Evolutionary conservation across 2,113 vertebrate genomes (phyloP).

Genomic region (Vidua macroura): DNA sequence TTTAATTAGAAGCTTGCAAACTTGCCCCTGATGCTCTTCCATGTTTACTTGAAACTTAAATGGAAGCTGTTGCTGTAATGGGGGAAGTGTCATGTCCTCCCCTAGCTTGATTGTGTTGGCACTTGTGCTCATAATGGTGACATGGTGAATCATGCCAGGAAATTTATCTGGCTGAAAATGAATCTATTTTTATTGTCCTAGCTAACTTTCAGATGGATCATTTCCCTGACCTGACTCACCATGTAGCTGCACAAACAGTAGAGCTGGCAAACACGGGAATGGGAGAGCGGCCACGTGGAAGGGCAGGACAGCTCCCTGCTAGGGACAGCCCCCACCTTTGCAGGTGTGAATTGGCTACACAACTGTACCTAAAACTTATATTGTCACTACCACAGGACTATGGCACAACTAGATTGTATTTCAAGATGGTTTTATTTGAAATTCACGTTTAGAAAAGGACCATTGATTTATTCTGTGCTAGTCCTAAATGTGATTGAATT

Average conservation of each 20-base stretch:
- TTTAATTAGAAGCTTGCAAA: slow-evolving; percentile 27
- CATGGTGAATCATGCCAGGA: slow-evolving; percentile 34
- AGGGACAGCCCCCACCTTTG: neutral
- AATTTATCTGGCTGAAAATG: slow-evolving; percentile 14
- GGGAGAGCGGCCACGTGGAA: accelerated
- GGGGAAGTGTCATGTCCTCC: slow-evolving; percentile 18
- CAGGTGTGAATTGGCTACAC: neutral
- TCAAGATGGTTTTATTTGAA: neutral
- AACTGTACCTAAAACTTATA: neutral
- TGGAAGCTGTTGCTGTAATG: slow-evolving; percentile 32
- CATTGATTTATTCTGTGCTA: neutral
- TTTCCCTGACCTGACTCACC: slow-evolving; percentile 15
- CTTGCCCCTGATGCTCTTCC: neutral
- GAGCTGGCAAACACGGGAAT: neutral
- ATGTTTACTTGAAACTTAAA: slow-evolving; percentile 10
- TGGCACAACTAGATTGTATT: neutral
- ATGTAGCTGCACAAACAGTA: neutral
- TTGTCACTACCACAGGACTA: neutral
- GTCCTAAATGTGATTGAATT: neutral
- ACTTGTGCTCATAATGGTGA: neutral
- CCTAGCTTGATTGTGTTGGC: neutral
- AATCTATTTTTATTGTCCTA: slow-evolving; percentile 34
- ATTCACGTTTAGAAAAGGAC: neutral
- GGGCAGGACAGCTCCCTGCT: neutral
- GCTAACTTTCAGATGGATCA: slow-evolving; percentile 22